phyloP scores from a whole-genome alignment of 2,797 vertebrate species.

The Enteromius viviparus region DNA sequence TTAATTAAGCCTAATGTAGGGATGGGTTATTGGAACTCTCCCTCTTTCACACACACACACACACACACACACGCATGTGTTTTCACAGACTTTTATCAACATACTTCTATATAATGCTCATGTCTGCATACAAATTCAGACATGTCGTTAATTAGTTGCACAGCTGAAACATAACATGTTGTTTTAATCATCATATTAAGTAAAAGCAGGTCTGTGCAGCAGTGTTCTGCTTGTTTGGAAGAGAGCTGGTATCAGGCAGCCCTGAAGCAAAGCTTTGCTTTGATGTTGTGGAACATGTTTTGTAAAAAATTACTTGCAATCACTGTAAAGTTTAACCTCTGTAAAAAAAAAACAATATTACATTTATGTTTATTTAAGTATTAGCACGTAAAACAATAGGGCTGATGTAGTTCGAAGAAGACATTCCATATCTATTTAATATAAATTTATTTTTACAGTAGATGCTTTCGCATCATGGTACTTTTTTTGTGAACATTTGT shows the following conservation, averaged over 20 bases:
- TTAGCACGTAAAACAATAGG: background rate
- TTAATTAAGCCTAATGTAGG: conserved; percentile 80
- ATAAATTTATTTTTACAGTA: background rate
- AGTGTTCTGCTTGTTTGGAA: conserved; percentile 72
- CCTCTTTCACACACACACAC: conserved; percentile 39
- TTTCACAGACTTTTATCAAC: conserved; percentile 15
- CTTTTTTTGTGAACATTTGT: background rate
- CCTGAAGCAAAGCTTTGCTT: conserved; percentile 69
- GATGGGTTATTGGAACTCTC: conserved; percentile 62
- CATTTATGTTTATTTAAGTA: background rate
- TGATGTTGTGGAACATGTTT: conserved; percentile 76
- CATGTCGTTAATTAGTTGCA: conserved; percentile 52
- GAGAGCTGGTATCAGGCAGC: conserved; percentile 66
- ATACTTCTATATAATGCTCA: conserved; percentile 1
- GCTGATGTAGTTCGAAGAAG: background rate
- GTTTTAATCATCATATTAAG: conserved; percentile 79
- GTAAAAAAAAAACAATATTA: background rate
- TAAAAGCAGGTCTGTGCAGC: conserved; percentile 73
- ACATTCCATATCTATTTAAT: background rate
- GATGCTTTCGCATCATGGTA: background rate
- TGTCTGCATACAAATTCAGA: conserved; percentile 45
- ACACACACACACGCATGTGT: conserved; percentile 12
- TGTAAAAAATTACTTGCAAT: background rate
- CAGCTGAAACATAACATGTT: conserved; percentile 64
- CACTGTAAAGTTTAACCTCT: background rate